Percentiles rank a stretch among this genome's conserved stretches.
Conservation (phyloP, 2,113 vertebrate species). For the Chloebia gouldiae region DNA sequence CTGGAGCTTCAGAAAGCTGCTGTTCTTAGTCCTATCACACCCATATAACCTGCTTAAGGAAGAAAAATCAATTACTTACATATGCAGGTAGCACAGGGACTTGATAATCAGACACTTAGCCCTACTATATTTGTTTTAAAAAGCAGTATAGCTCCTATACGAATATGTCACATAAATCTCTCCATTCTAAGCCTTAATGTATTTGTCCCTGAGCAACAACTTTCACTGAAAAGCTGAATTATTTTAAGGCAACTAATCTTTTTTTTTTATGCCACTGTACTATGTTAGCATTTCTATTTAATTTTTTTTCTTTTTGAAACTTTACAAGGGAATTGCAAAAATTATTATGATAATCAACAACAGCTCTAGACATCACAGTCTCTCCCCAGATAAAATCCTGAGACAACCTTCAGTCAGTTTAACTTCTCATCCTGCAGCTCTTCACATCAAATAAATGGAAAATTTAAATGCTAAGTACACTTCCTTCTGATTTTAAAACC, state of each 20-base stretch:
- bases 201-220: background rate
- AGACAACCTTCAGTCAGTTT: background rate
- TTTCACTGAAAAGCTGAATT: background rate
- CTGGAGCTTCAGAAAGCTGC: background rate
- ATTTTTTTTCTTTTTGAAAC: background rate
- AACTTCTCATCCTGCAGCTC: background rate
- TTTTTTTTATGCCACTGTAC: background rate
- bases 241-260: background rate
- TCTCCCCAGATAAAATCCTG: background rate
- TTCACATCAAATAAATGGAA: background rate
- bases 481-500: background rate
- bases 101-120: background rate
- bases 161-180: background rate
- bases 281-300: background rate
- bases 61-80: background rate
- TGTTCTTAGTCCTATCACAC: background rate
- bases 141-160: background rate
- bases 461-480: background rate
- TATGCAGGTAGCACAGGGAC: background rate
- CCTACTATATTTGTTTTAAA: background rate
- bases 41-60: background rate
- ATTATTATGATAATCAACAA: background rate
- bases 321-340: background rate
- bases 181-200: background rate
- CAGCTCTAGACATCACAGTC: background rate